Conservation (phyloP, 2,888 invertebrate genomes). For the Tipula lateralis region DNA sequence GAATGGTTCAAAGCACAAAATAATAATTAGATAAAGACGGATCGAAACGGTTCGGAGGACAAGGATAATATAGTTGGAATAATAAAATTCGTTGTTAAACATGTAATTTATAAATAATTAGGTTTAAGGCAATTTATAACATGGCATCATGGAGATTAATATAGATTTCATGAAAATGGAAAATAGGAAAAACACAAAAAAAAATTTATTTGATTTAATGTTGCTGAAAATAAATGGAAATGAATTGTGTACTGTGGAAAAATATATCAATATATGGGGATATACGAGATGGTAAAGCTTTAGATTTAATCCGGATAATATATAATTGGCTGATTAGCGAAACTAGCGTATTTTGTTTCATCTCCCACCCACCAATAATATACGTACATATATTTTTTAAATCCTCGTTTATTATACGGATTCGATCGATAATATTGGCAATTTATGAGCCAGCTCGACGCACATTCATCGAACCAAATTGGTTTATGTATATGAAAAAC, state of each 20-base stretch:
- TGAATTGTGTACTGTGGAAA: background rate
- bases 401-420: background rate
- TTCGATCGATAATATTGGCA: background rate
- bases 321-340: background rate
- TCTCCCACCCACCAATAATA: background rate
- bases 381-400: background rate
- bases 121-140: slow-evolving; percentile 13
- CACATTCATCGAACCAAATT: background rate
- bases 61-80: background rate
- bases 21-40: background rate
- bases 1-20: background rate
- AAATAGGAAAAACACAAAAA: background rate
- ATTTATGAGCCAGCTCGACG: background rate
- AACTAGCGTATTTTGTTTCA: background rate
- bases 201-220: background rate
- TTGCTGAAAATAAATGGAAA: background rate
- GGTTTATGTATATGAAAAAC: background rate
- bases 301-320: background rate
- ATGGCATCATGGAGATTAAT: background rate
- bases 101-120: slow-evolving; percentile 24
- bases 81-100: slow-evolving; percentile 11
- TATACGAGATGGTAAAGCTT: background rate
- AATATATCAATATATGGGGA: background rate
- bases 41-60: background rate
- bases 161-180: background rate